These are phyloP conservation scores for Araneus ventricosus DNA, from an alignment of 1,140 invertebrate genomes.

Conservation along the genomic window DNA sequence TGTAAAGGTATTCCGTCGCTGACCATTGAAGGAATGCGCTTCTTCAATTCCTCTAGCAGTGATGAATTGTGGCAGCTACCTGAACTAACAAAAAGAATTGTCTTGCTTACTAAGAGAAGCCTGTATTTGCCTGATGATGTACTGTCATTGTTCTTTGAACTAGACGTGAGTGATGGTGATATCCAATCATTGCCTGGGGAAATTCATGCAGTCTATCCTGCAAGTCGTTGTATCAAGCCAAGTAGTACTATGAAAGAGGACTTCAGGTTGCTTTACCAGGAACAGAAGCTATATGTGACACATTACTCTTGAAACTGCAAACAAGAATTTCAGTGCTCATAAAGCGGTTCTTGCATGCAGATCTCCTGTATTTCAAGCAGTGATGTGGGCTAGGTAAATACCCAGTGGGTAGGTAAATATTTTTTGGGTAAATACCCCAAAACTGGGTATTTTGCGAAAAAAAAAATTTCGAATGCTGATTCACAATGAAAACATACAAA, in stretches of 20 bases:
- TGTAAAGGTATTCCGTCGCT: too few species aligned
- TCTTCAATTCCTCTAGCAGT: too few species aligned
- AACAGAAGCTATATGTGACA: not conserved
- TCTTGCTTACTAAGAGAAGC: too few species aligned
- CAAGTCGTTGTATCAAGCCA: not conserved
- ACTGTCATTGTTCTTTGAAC: not conserved
- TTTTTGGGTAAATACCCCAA: too few species aligned
- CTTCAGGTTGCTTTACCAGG: not conserved
- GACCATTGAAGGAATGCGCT: too few species aligned
- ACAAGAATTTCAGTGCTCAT: not conserved
- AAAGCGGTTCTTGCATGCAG: not conserved
- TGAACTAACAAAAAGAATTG: too few species aligned
- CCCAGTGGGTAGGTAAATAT: too few species aligned
- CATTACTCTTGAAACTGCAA: not conserved
- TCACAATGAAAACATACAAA: too few species aligned
- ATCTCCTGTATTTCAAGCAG: not conserved
- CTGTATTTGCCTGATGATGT: not conserved
- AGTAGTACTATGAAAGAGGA: not conserved
- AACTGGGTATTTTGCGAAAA: too few species aligned
- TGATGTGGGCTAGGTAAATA: too few species aligned
- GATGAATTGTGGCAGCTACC: too few species aligned
- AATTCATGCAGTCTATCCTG: not conserved
- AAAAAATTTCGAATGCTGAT: too few species aligned
- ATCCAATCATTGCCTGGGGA: not conserved
- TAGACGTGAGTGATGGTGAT: not conserved